phyloP scores from a whole-genome alignment of 2,888 invertebrate genomes.

The Erannis defoliaria region DNA sequence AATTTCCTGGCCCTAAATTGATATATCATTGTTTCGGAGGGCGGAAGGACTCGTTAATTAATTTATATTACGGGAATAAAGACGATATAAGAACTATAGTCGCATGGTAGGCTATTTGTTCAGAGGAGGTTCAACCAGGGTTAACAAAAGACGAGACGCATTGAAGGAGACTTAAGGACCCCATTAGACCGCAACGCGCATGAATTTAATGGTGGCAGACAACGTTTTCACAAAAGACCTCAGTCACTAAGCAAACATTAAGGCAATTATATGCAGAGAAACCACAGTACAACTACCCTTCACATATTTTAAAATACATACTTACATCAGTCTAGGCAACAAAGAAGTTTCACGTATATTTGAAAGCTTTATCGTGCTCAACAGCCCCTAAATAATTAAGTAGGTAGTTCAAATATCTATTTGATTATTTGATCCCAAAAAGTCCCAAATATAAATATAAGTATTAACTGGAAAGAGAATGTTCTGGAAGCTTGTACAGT shows the following conservation, averaged over 20 bases:
- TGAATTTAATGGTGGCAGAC: constrained; percentile 58
- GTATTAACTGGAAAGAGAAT: constrained; percentile 23
- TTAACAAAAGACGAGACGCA: constrained; percentile 59
- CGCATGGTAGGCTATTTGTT: constrained; percentile 44
- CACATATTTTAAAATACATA: neutral
- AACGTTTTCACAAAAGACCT: constrained; percentile 53
- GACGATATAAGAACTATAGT: constrained; percentile 29
- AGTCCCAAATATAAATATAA: constrained; percentile 5
- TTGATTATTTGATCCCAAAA: constrained; percentile 20
- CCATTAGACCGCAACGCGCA: constrained; percentile 55
- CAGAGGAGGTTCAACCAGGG: constrained; percentile 55
- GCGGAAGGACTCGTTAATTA: constrained; percentile 50
- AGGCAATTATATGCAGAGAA: constrained; percentile 29
- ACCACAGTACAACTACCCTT: constrained; percentile 7
- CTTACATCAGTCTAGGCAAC: neutral
- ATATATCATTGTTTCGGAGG: constrained; percentile 45
- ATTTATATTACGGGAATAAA: constrained; percentile 42
- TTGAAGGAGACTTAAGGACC: constrained; percentile 57
- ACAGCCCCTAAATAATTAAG: neutral
- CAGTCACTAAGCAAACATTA: constrained; percentile 12
- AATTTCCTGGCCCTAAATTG: constrained; percentile 45
- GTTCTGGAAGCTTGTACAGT: constrained; percentile 39
- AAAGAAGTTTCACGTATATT: constrained; percentile 5
- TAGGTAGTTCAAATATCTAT: constrained; percentile 3
- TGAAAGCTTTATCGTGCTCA: constrained; percentile 9